phyloP scores from a whole-genome alignment of 2,888 invertebrate species.

The Phytoseiulus persimilis region DNA sequence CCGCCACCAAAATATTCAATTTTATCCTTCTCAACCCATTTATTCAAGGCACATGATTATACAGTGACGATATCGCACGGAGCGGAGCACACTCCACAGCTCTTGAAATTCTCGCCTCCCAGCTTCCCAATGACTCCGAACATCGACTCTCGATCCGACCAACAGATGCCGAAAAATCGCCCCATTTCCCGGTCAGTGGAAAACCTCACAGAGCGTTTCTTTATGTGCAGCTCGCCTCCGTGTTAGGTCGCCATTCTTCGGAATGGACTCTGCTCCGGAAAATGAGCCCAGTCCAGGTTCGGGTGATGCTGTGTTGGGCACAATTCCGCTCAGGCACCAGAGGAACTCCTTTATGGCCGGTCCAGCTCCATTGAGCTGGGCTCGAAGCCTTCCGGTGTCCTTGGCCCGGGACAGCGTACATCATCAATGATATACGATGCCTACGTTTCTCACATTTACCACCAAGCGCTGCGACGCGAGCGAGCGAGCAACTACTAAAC shows the following conservation, averaged over 20 bases:
- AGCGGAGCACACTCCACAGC: not conserved
- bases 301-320: not conserved
- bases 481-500: not conserved
- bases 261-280: not conserved
- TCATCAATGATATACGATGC: conserved; percentile 5
- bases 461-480: not conserved
- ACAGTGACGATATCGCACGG: not conserved
- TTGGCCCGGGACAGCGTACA: not conserved
- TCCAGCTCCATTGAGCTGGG: not conserved
- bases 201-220: not conserved
- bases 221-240: too few species aligned
- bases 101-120: not conserved
- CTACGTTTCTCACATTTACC: conserved; percentile 5
- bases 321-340: not conserved
- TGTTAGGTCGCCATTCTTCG: not conserved
- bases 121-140: not conserved
- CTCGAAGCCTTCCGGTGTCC: not conserved
- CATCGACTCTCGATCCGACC: not conserved
- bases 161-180: not conserved
- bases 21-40: not conserved
- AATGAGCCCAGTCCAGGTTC: too few species aligned
- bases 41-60: not conserved
- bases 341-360: not conserved
- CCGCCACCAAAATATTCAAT: too few species aligned
- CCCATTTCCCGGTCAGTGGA: not conserved